Conservation (phyloP, 1,140 invertebrate species). For the Diprion similis region DNA sequence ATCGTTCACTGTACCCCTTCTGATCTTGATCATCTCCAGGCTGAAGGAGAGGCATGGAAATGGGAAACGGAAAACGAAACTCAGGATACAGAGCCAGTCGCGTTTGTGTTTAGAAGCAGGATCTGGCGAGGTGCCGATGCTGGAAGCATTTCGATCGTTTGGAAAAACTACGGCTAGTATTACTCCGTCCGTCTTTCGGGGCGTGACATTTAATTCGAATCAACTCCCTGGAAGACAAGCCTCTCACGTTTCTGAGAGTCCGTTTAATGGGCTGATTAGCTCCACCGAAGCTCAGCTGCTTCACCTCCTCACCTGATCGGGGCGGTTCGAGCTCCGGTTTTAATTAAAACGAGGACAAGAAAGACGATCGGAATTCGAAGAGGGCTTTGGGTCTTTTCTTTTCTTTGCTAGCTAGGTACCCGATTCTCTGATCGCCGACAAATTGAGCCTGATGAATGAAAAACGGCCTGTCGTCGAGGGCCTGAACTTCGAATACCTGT, state of each 20-base stretch:
- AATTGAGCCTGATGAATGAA: too few relatives aligned
- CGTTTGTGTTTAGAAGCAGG: too few relatives aligned
- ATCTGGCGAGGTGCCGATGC: not conserved
- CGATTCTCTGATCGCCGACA: too few relatives aligned
- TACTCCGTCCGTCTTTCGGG: not conserved
- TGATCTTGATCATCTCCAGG: too few relatives aligned
- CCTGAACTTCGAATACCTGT: too few relatives aligned
- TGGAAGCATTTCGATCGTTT: not conserved
- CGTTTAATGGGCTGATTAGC: not conserved
- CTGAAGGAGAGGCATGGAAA: too few relatives aligned
- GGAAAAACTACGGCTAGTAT: not conserved
- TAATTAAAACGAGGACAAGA: constrained; percentile 39
- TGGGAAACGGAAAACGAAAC: too few relatives aligned
- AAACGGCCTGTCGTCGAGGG: too few relatives aligned
- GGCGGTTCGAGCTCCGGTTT: constrained; percentile 31
- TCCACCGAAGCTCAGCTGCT: not conserved
- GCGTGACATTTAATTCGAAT: constrained; percentile 2
- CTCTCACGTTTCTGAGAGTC: not conserved
- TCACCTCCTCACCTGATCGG: not conserved
- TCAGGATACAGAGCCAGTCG: too few relatives aligned
- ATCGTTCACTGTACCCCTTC: too few relatives aligned
- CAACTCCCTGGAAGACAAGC: not conserved
- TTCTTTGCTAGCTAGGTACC: not conserved
- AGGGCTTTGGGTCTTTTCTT: constrained; percentile 24
- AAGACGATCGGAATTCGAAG: constrained; percentile 36